These are phyloP conservation scores for Poecilia gillii DNA, from an alignment of 2,797 vertebrate genomes.

Conservation along the genomic window DNA sequence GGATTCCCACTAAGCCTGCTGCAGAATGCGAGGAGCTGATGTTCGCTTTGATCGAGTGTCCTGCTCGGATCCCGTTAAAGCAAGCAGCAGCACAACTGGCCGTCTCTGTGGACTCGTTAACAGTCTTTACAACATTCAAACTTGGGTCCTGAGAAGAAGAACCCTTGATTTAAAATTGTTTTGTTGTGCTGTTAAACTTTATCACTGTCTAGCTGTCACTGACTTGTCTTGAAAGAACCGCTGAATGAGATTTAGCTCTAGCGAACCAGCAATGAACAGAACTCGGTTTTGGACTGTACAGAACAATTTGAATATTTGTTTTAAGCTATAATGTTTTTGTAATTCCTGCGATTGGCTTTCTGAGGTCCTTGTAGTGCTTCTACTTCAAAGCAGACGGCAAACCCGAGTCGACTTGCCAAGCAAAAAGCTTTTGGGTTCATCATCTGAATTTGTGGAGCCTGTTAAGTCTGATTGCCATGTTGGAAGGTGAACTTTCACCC, in stretches of 20 bases:
- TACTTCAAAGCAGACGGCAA: background rate
- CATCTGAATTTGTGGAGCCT: background rate
- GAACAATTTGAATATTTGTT: background rate
- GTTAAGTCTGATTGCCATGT: background rate
- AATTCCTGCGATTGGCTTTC: background rate
- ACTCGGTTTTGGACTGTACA: background rate
- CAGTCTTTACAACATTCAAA: background rate
- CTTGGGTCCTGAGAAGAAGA: background rate
- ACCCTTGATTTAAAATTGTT: background rate
- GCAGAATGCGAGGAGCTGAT: constrained; percentile 22
- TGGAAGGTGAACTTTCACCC: too few relatives aligned
- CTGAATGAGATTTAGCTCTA: background rate
- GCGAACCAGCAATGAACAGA: background rate
- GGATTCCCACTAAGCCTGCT: constrained; percentile 27
- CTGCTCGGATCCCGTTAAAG: constrained; percentile 29
- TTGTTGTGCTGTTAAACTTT: background rate
- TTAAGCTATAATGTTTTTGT: background rate
- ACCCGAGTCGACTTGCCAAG: background rate
- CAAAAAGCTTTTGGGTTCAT: background rate
- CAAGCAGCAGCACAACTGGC: constrained; percentile 9
- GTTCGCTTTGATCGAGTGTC: constrained; percentile 26
- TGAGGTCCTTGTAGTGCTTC: background rate
- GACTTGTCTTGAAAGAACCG: background rate
- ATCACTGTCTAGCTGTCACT: background rate
- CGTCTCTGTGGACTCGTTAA: background rate